Evolutionary conservation across 2,888 invertebrate species (phyloP).

Genomic region (Lypha dubia): DNA sequence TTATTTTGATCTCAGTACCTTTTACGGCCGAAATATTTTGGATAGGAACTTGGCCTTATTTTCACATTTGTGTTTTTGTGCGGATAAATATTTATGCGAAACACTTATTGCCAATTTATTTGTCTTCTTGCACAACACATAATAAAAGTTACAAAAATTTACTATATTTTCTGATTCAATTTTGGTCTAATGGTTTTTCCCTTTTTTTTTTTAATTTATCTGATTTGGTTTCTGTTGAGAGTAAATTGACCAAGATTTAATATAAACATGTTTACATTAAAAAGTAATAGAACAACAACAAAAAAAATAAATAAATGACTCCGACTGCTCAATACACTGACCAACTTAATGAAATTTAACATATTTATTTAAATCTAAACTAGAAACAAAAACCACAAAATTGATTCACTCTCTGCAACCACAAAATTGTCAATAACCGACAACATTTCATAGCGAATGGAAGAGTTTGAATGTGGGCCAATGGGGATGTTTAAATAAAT

Average conservation of each 20-base stretch:
- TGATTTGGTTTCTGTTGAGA: neutral
- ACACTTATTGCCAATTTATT: neutral
- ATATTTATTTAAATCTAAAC: conserved; percentile 33
- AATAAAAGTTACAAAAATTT: no score
- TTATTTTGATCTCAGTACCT: no score
- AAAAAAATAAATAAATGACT: neutral
- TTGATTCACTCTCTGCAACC: conserved; percentile 57
- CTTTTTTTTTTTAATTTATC: neutral
- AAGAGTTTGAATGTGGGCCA: conserved; percentile 16
- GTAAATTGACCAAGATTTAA: conserved; percentile 17
- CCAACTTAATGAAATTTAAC: conserved; percentile 18
- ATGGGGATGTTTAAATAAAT: conserved; percentile 16
- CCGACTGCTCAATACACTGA: neutral
- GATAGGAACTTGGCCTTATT: no score
- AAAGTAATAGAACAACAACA: neutral
- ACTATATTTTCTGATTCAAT: no score
- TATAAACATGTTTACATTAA: neutral
- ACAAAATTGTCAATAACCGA: conserved; percentile 64
- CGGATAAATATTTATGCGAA: no score
- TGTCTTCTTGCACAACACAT: neutral
- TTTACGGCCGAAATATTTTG: no score
- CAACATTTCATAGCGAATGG: conserved; percentile 39
- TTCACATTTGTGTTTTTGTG: no score
- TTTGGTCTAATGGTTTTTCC: no score
- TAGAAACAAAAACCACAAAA: conserved; percentile 55